Evolutionary conservation across 1,140 invertebrate genomes (phyloP), one percentile per base, ranked within the genome.

Genomic region (Drosophila mauritiana): DNA sequence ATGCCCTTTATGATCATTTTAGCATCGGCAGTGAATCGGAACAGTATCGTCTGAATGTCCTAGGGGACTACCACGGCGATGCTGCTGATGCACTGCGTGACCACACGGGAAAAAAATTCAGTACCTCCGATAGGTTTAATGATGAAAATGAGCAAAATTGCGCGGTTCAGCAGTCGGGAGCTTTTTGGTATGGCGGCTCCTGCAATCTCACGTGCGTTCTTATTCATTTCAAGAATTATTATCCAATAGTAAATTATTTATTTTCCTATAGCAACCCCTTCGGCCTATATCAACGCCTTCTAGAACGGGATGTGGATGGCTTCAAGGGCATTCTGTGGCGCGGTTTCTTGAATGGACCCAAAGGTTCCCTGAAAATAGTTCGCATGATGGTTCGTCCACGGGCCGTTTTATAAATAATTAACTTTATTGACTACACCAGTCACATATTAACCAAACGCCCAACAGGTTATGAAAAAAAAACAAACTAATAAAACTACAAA

Each of bases 1-100:
- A 64, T n/a, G 88, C 88, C 0, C 40, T 73, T n/a, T 91, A 91
- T 13, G 80, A 91, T 27, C 80, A 81, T 22, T 91, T 91, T 3
- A 63, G 73, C 46, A 77, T 91, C 34, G 83, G 89, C 51, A 68
- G 65, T 25, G 82, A 91, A 20, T 48, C 56, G 15, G 80, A 91
- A 45, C 80, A 84, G 27, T 91, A 88, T 25, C 58, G 65, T 0
- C 37, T 91, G 31, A 88, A 77, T 22, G 80, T 88, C 6, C 58
- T 91, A 34, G 88, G 88, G 0, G 57, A 55, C 0, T 77, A 88
- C 5, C 53, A 69, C 13, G 88, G 88, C 20, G 74, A 91, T 22
- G 88, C 82, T 0, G 69, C 53, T 11, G 88, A 91, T 45, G 89
- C 76, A 10, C 49, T 91, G 58, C 62, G 80, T 15, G 49, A 78